Base-by-base conservation (phyloP, 2,797 vertebrate species). In the Cheirogaleus major region DNA sequence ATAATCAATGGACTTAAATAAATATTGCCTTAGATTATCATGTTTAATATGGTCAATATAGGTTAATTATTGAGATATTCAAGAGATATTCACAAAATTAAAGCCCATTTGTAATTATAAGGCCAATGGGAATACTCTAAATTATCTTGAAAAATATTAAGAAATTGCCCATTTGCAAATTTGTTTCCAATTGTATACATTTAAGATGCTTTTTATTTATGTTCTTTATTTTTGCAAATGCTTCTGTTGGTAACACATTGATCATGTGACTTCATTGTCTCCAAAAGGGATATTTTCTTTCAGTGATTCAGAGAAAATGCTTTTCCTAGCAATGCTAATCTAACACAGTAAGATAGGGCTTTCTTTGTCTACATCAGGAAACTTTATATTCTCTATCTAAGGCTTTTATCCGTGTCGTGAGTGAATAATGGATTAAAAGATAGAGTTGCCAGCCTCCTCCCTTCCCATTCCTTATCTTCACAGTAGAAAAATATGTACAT, bases 391-490 rank as follows among this genome's bases (percentile, higher is more conserved):
- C 30, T 92, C 57, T 75, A 45, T 80, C 35, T 84, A 67, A 80
- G 52, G 65, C 63, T 96, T 96, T 97, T 83, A 76, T 89, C 38
- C 41, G 23, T 91, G 8, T 89, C 30, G 55, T 90, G n/a, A 94
- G 38, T 97, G 55, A 97, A 80, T 88, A 94, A 90, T 82, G 72
- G 69, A 87, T 95, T 94, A 70, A 84, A 96, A 78, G 27, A 38
- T 17, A 50, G 45, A 89, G 10, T 93, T 89, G 25, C 38, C 25
- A 67, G n/a, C 7, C 15, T 70, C 25, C 17, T 12, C 25, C 22
- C 22, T 30, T 13, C 7, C 1, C 1, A 0, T 81, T 73, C 5
- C 59, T 91, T 65, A 95, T 93, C 83, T 79, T 95, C 67, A 72
- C 43, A 81, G 79, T 55, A 93, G 59, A 91, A 96, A 96, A 85